Conservation (phyloP, 2,888 invertebrate genomes). For the Siphlonurus alternatus region DNA sequence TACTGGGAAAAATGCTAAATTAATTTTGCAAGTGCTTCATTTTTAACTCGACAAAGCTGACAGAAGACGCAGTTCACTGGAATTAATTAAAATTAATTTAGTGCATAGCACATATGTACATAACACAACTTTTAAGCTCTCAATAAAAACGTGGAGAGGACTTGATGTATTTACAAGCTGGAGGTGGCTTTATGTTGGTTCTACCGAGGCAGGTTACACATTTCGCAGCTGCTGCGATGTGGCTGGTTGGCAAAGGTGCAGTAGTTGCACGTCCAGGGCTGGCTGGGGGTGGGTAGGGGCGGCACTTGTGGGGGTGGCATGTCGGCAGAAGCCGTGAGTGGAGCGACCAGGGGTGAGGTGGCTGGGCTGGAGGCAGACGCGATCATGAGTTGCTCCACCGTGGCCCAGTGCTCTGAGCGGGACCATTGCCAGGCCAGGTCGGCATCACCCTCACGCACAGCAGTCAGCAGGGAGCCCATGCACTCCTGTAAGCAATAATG, state of each 20-base stretch:
- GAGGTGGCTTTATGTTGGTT: no score
- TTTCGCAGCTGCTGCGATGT: slow-evolving; percentile 64
- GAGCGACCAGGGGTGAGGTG: not conserved
- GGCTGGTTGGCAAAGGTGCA: slow-evolving; percentile 86
- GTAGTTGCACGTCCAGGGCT: slow-evolving; percentile 77
- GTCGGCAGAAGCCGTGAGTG: slow-evolving; percentile 15
- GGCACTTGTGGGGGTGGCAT: slow-evolving; percentile 16
- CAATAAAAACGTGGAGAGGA: not conserved
- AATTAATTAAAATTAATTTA: no score
- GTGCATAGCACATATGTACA: no score
- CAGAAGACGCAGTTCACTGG: no score
- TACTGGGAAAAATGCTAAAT: no score
- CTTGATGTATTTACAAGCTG: no score
- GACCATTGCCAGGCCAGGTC: slow-evolving; percentile 63
- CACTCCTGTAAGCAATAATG: slow-evolving; percentile 33
- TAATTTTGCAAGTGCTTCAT: no score
- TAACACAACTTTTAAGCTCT: no score
- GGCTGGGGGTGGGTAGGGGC: slow-evolving; percentile 17
- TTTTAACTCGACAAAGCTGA: no score
- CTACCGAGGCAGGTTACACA: slow-evolving; percentile 75
- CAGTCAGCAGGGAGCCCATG: slow-evolving; percentile 58
- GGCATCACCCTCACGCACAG: slow-evolving; percentile 52
- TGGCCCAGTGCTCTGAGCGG: slow-evolving; percentile 68
- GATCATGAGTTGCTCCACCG: slow-evolving; percentile 59
- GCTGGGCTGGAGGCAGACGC: slow-evolving; percentile 26